Percentiles rank a stretch among this genome's conserved stretches.
phyloP scores from a whole-genome alignment of 2,797 vertebrate species.

The Typhlichthys eigenmanni region DNA sequence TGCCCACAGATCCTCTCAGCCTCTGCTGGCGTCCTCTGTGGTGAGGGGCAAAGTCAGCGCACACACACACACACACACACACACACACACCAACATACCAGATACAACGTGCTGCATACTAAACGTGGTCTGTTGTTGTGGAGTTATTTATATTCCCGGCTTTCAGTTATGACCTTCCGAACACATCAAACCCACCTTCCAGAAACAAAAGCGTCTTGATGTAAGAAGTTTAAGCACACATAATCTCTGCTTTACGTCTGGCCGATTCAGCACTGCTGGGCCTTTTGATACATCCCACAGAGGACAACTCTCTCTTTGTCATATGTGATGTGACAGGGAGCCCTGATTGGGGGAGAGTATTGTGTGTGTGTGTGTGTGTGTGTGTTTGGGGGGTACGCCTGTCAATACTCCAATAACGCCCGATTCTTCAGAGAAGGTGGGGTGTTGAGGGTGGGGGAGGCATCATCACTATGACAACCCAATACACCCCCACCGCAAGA shows the following conservation, averaged over 20 bases:
- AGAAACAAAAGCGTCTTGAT: too few relatives aligned
- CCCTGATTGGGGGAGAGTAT: too few relatives aligned
- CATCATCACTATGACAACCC: conserved; percentile 69
- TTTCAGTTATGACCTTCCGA: conserved; percentile 24
- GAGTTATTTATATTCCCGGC: conserved; percentile 47
- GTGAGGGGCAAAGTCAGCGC: conserved; percentile 35
- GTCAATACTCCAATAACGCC: conserved; percentile 68
- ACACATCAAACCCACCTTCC: neutral
- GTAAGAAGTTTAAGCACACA: too few relatives aligned
- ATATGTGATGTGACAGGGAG: too few relatives aligned
- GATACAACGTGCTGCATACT: conserved; percentile 25
- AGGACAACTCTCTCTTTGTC: too few relatives aligned
- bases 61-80: conserved; percentile 7
- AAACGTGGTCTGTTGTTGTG: conserved; percentile 11
- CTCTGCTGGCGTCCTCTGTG: conserved; percentile 18
- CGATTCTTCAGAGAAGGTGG: conserved; percentile 51
- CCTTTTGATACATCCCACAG: too few relatives aligned
- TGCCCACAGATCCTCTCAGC: conserved; percentile 36
- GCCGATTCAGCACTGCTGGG: too few relatives aligned
- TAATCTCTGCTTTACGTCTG: too few relatives aligned
- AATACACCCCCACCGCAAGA: conserved; percentile 35
- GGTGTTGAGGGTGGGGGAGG: conserved; percentile 20
- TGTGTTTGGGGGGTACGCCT: conserved; percentile 39
- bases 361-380: neutral
- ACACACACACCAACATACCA: neutral